These are phyloP conservation scores for Hippocampus comes DNA, from an alignment of 2,113 vertebrate genomes.

Conservation along the genomic window DNA sequence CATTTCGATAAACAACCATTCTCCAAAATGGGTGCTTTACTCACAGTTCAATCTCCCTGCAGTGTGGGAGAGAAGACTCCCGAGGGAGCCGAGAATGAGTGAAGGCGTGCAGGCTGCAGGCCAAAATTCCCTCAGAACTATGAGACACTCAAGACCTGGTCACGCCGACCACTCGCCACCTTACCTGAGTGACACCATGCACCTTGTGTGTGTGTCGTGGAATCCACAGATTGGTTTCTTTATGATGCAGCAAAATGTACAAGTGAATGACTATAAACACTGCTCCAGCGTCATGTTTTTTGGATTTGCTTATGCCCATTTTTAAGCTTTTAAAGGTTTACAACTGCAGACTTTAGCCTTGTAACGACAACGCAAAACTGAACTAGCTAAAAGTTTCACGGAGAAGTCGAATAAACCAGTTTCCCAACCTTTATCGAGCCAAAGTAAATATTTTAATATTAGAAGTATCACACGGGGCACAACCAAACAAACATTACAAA, in stretches of 20 bases:
- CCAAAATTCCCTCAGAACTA: constrained; percentile 34
- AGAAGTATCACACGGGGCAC: no score
- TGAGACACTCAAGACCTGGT: constrained; percentile 3
- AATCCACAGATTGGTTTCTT: constrained; percentile 8
- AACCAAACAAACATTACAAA: no score
- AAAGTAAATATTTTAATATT: no score
- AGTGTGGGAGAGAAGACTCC: constrained; percentile 57
- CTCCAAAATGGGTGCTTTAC: constrained; percentile 44
- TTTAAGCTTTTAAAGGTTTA: background rate
- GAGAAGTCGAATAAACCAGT: no score
- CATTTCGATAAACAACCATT: constrained; percentile 60
- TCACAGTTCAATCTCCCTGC: constrained; percentile 61
- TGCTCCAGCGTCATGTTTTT: background rate
- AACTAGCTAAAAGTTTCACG: no score
- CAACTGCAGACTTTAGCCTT: background rate
- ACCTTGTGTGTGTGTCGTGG: background rate
- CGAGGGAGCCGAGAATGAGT: constrained; percentile 55
- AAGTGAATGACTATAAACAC: background rate
- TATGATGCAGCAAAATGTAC: background rate
- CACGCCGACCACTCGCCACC: constrained; percentile 27
- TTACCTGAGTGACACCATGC: background rate
- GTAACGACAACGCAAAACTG: no score
- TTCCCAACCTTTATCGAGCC: no score
- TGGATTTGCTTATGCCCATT: background rate
- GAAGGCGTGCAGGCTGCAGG: constrained; percentile 38